Evolutionary conservation across 64 coral and sea anemone species (phyloP), one percentile per base, ranked within the genome.

Genomic region (Stichodactyla helianthus): DNA sequence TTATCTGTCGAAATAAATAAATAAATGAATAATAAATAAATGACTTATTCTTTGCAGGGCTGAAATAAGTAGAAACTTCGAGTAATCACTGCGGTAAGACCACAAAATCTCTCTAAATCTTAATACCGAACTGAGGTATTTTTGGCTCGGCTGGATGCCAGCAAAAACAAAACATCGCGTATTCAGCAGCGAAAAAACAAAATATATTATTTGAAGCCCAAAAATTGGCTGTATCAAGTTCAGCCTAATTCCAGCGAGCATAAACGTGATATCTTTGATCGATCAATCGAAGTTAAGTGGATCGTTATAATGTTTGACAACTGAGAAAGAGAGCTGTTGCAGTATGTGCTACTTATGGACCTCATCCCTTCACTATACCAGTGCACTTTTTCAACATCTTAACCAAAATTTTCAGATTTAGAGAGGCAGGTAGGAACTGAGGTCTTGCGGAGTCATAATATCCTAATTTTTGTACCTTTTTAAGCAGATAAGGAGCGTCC

Each of bases 401-500:
- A 7, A 74, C 22, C 22, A 74, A 74, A 27, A 74, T 74, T 74
- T 74, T 27, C 10, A 74, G 25, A 26, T 8, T 31, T 74, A 6
- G 5, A 12, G 11, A 31, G 12, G 2, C 26, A 8, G 10, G n/a
- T 10, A 31, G 5, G 4, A 31, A 9, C 23, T 31, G 68, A 31
- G 7, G n/a, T 27, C 25, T 9, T 28, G 9, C 35, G 5, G 55
- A 20, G 26, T 1, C 11, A 2, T 74, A 74, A n/a, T 27, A 64
- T 14, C 26, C 59, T 86, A 7, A 18, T 56, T 28, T 91, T 64
- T 62, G 51, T 91, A 97, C 95, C 89, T 97, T 97, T 86, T 97
- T 97, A 26, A 97, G 86, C 60, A 97, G 88, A 89, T 97, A 97
- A 1, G 95, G 95, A 6, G 92, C 95, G 89, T 97, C 95, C 26